These are phyloP conservation scores for Caenorhabditis sp. DNA, from an alignment of 2,888 invertebrate genomes.

Conservation along the genomic window DNA sequence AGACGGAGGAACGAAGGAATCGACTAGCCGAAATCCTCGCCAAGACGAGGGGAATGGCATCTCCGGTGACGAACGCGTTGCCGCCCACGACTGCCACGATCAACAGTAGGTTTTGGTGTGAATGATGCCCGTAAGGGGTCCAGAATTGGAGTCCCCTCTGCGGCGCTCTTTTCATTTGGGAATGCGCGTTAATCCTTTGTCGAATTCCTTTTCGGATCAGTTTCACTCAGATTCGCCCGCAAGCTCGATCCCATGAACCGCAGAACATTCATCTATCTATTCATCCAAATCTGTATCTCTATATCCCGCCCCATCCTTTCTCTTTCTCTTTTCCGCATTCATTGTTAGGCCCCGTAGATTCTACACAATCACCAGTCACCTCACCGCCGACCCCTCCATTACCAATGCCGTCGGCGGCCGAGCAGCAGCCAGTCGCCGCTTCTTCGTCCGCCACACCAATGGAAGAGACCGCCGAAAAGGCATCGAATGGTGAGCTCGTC, in stretches of 20 bases:
- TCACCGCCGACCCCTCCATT: constrained; percentile 24
- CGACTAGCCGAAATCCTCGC: constrained; percentile 53
- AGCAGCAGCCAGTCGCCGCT: constrained; percentile 4
- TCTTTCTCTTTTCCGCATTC: constrained; percentile 8
- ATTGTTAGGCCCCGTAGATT: constrained; percentile 43
- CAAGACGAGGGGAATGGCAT: constrained; percentile 48
- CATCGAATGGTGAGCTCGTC: constrained; percentile 45
- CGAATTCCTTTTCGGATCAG: constrained; percentile 25
- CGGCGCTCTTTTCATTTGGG: constrained; percentile 17
- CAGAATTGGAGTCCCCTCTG: background rate
- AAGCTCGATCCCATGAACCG: background rate
- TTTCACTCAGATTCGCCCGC: constrained; percentile 1
- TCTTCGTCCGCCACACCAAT: constrained; percentile 14
- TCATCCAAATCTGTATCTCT: background rate
- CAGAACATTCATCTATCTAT: background rate
- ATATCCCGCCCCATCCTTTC: background rate
- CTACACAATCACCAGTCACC: constrained; percentile 20
- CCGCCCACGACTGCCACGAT: constrained; percentile 23
- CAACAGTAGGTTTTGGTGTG: constrained; percentile 11
- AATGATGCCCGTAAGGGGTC: background rate
- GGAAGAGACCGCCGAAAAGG: constrained; percentile 25
- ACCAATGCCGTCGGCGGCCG: constrained; percentile 19
- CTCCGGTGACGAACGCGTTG: constrained; percentile 26
- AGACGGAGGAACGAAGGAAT: constrained; percentile 40
- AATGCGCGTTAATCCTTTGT: constrained; percentile 49